Conservation (phyloP, 2,797 vertebrate species). For the Sebastes vulpes region DNA sequence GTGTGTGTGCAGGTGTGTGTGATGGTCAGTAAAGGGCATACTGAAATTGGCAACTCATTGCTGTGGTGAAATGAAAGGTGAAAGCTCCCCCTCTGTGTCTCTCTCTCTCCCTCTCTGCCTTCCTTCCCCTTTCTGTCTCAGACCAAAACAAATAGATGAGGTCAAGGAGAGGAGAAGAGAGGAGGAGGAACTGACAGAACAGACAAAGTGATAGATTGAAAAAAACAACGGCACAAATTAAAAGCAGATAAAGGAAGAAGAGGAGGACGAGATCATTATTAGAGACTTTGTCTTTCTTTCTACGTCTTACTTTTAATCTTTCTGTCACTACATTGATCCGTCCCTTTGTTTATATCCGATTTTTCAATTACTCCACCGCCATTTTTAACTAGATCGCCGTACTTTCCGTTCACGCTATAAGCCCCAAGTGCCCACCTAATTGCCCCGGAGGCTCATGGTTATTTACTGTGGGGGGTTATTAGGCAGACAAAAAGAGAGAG, state of each 20-base stretch:
- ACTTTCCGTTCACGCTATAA: constrained; percentile 27
- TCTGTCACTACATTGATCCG: constrained; percentile 10
- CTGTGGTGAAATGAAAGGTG: constrained; percentile 75
- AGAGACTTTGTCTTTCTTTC: not conserved
- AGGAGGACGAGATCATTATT: not conserved
- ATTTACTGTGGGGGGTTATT: constrained; percentile 71
- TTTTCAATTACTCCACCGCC: constrained; percentile 6
- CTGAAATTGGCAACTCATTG: constrained; percentile 72
- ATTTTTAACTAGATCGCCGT: constrained; percentile 20
- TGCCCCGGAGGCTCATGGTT: constrained; percentile 75
- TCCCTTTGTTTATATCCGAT: constrained; percentile 16
- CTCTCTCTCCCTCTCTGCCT: not conserved
- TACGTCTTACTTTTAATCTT: not conserved
- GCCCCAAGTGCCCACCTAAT: constrained; percentile 71
- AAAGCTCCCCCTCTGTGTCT: constrained; percentile 55
- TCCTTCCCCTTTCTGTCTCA: constrained; percentile 14
- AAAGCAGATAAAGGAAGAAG: not conserved
- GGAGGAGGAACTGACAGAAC: not conserved
- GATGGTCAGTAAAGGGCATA: constrained; percentile 78
- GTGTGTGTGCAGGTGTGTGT: constrained; percentile 32
- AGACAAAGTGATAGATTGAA: not conserved
- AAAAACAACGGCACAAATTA: constrained; percentile 22
- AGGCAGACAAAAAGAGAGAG: constrained; percentile 42
- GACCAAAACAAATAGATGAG: constrained; percentile 59
- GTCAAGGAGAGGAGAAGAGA: constrained; percentile 21